A percentile compares a stretch with the other conserved stretches of the same genome.
Conservation (phyloP, 2,113 vertebrate species). For the Pelmatolapia mariae region DNA sequence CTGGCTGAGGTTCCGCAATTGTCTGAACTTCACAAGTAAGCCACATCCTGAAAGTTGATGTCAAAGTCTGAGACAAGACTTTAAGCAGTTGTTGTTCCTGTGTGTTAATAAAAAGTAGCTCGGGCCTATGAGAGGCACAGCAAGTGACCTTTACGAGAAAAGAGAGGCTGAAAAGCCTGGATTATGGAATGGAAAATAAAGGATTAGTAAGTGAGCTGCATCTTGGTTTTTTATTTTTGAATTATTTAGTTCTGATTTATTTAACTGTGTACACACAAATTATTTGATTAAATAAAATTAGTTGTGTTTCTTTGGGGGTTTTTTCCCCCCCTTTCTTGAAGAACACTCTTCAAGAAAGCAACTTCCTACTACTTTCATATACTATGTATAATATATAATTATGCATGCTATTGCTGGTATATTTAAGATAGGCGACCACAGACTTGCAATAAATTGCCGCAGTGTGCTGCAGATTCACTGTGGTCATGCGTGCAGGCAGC, state of each 20-base stretch:
- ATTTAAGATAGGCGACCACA: not conserved
- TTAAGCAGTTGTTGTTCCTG: not conserved
- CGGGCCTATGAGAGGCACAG: not conserved
- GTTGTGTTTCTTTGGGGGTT: not conserved
- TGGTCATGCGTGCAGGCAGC: too few relatives aligned
- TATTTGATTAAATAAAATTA: not conserved
- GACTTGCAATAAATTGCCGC: not conserved
- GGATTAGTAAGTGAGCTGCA: not conserved
- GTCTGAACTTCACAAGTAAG: not conserved
- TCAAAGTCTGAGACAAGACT: not conserved
- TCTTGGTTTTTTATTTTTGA: not conserved
- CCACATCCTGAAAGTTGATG: slow-evolving; percentile 3
- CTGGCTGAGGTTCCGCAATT: not conserved
- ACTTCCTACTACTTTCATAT: not conserved
- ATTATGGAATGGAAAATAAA: not conserved
- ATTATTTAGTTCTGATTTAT: not conserved
- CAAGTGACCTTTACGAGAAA: not conserved
- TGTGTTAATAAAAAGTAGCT: not conserved
- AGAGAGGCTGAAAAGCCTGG: not conserved
- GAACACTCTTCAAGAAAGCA: not conserved
- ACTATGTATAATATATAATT: not conserved
- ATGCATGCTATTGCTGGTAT: not conserved
- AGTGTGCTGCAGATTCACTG: not conserved
- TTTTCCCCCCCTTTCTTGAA: not conserved
- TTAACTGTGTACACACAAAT: not conserved